phyloP scores from a whole-genome alignment of 2,797 vertebrate genomes.

The Gallirallus australis region DNA sequence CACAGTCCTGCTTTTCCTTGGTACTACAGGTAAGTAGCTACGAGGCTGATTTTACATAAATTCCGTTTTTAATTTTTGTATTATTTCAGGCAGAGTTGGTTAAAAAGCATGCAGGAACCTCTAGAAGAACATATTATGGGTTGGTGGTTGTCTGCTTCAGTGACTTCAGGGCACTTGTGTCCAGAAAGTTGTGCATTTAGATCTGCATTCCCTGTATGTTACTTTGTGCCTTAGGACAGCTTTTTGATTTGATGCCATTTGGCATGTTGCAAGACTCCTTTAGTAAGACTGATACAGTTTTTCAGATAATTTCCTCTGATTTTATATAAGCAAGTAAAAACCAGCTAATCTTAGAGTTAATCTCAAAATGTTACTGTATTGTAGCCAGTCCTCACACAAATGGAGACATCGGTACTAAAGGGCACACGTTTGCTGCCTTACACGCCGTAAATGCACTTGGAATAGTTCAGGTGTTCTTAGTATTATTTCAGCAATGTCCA shows the following conservation, averaged over 20 bases:
- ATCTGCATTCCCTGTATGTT: background rate
- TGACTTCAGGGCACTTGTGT: background rate
- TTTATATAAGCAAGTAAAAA: background rate
- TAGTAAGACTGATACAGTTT: background rate
- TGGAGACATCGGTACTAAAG: background rate
- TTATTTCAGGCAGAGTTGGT: background rate
- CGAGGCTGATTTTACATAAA: background rate
- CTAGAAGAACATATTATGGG: background rate
- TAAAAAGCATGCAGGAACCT: background rate
- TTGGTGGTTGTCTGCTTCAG: background rate
- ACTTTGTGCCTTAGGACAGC: background rate
- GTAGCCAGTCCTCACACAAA: background rate
- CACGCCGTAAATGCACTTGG: background rate
- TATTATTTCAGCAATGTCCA: background rate
- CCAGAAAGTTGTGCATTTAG: background rate
- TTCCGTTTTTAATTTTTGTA: background rate
- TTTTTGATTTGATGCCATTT: background rate
- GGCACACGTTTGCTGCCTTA: background rate
- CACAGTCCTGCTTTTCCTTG: conserved; percentile 93
- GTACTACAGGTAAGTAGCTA: conserved; percentile 87
- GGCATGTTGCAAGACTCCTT: background rate
- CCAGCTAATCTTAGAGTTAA: background rate
- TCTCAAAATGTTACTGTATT: background rate
- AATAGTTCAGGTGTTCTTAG: background rate
- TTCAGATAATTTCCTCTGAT: background rate